A percentile compares a stretch with the other conserved stretches of the same genome.
Evolutionary conservation across 1,140 invertebrate species (phyloP).

Genomic region (Caenorhabditis brenneri): DNA sequence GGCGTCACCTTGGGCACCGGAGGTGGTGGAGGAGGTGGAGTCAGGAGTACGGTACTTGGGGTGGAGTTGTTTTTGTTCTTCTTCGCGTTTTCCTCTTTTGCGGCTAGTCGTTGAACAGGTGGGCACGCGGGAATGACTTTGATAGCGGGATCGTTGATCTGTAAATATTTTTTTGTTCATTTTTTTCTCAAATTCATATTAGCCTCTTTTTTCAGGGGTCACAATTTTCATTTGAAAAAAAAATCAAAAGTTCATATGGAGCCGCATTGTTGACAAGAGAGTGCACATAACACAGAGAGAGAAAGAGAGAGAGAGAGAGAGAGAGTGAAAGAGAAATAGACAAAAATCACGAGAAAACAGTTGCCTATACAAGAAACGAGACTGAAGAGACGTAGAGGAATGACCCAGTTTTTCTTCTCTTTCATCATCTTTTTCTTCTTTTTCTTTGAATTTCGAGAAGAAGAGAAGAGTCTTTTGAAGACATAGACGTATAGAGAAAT

Average conservation of each 20-base stretch:
- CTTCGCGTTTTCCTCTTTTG: background rate
- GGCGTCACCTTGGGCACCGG: background rate
- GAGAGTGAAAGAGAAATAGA: background rate
- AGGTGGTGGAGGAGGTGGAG: background rate
- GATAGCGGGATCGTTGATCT: conserved; percentile 53
- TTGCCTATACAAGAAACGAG: background rate
- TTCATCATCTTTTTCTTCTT: conserved; percentile 3
- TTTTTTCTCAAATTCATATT: too few relatives aligned
- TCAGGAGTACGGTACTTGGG: conserved; percentile 33
- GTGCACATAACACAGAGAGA: background rate
- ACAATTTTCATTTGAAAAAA: background rate
- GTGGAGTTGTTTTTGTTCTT: conserved; percentile 5
- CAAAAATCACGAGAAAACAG: background rate
- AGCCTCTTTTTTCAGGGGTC: too few relatives aligned
- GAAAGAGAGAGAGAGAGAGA: background rate
- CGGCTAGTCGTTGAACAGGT: background rate
- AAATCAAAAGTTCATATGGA: background rate
- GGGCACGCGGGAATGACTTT: conserved; percentile 52
- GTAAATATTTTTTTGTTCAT: too few relatives aligned
- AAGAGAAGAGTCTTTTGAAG: background rate
- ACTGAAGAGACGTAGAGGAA: conserved; percentile 21
- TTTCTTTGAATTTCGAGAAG: background rate
- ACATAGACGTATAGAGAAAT: too few relatives aligned
- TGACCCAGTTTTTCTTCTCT: conserved; percentile 28
- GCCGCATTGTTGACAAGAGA: background rate